Percentiles rank a stretch among this genome's conserved stretches.
Evolutionary conservation across 2,797 vertebrate species (phyloP).

Genomic region (Myotis planiceps): DNA sequence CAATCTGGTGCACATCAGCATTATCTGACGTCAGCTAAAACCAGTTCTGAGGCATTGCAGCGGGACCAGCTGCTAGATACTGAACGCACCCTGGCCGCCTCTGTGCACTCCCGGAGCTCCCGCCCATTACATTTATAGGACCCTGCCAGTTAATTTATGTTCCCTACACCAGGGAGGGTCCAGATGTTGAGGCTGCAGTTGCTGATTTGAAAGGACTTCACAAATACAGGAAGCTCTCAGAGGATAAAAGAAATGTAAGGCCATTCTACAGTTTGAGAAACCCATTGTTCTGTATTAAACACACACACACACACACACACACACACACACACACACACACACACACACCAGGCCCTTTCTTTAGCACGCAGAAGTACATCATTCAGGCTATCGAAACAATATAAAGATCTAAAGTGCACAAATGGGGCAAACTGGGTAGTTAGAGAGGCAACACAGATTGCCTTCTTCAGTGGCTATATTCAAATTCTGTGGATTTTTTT

Average conservation of each 20-base stretch:
- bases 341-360: neutral
- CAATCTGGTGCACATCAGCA: conserved; percentile 61
- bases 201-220: conserved; percentile 64
- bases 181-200: conserved; percentile 67
- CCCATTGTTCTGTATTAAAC: conserved; percentile 41
- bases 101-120: neutral
- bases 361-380: neutral
- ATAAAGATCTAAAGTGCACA: neutral
- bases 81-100: neutral
- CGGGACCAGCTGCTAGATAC: conserved; percentile 42
- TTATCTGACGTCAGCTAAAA: conserved; percentile 59
- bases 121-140: neutral
- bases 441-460: neutral
- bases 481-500: neutral
- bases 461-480: neutral
- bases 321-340: neutral
- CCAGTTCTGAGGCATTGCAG: conserved; percentile 51
- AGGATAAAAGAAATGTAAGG: conserved; percentile 50
- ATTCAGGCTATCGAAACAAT: neutral
- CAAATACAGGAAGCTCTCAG: conserved; percentile 72
- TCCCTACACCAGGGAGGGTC: conserved; percentile 43
- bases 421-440: neutral
- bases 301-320: neutral
- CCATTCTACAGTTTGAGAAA: conserved; percentile 24
- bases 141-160: conserved; percentile 59